Percentiles rank a stretch among this genome's conserved stretches.
phyloP scores from a whole-genome alignment of 1,140 invertebrate species.

The Dysdera silvatica region DNA sequence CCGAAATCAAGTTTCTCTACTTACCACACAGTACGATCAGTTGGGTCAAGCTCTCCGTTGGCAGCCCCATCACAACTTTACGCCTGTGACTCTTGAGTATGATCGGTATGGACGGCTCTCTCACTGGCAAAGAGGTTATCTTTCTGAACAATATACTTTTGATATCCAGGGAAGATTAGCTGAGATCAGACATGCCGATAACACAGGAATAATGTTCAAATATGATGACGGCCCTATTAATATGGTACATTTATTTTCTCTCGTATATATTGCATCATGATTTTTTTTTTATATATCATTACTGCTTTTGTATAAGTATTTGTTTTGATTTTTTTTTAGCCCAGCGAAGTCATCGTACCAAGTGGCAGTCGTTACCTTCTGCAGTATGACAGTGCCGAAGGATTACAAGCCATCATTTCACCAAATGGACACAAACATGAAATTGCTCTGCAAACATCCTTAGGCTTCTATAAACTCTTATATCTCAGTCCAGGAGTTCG shows the following conservation, averaged over 20 bases:
- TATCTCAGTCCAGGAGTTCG: constrained; percentile 79
- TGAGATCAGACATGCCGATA: constrained; percentile 70
- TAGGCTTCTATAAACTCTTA: constrained; percentile 75
- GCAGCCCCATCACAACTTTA: constrained; percentile 41
- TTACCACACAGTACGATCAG: constrained; percentile 77
- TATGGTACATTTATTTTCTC: constrained; percentile 13
- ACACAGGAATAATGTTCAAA: constrained; percentile 58
- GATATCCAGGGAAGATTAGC: constrained; percentile 74
- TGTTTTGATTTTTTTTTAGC: constrained; percentile 40
- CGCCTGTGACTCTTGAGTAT: constrained; percentile 44
- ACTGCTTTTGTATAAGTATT: background rate
- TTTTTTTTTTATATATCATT: background rate
- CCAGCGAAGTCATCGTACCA: constrained; percentile 80
- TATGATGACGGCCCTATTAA: constrained; percentile 69
- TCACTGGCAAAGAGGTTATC: constrained; percentile 80
- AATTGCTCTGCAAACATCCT: constrained; percentile 68
- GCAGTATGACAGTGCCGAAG: constrained; percentile 77
- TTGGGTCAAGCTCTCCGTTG: constrained; percentile 63
- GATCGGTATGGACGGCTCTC: constrained; percentile 73
- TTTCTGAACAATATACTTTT: constrained; percentile 76
- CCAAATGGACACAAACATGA: constrained; percentile 79
- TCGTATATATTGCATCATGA: too few species aligned
- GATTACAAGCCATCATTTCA: constrained; percentile 70
- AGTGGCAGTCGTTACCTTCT: constrained; percentile 76
- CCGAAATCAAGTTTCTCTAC: constrained; percentile 64